These are phyloP conservation scores for Onychomys arenicola DNA, from an alignment of 2,797 vertebrate species.

Conservation along the genomic window DNA sequence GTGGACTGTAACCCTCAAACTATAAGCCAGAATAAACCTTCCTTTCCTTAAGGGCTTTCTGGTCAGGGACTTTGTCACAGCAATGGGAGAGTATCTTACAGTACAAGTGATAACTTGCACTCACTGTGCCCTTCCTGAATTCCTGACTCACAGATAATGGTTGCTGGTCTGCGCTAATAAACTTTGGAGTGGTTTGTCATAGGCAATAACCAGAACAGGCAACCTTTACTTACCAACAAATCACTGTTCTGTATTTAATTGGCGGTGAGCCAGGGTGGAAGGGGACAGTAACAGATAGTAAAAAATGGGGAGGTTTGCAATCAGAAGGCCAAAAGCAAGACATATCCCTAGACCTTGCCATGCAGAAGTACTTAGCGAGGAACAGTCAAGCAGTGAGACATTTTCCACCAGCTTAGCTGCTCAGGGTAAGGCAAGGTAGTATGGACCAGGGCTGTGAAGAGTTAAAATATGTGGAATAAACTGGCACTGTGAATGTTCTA, in stretches of 20 bases:
- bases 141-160: background rate
- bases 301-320: background rate
- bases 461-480: background rate
- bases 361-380: background rate
- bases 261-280: background rate
- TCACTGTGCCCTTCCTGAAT: background rate
- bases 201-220: background rate
- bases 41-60: background rate
- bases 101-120: background rate
- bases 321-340: conserved; percentile 31
- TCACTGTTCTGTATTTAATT: background rate
- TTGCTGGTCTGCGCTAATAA: background rate
- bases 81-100: background rate
- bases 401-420: background rate
- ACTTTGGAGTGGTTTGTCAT: background rate
- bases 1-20: background rate
- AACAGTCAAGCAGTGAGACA: background rate
- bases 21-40: background rate
- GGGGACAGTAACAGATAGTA: background rate
- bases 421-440: background rate
- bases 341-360: background rate
- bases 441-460: background rate
- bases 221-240: conserved; percentile 1
- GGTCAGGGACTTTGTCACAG: background rate
- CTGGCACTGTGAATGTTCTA: background rate